Percentiles rank a stretch among this genome's conserved stretches.
phyloP scores from a whole-genome alignment of 37 sponge, comb jelly and placozoan species.

The Axinella damicornis region DNA sequence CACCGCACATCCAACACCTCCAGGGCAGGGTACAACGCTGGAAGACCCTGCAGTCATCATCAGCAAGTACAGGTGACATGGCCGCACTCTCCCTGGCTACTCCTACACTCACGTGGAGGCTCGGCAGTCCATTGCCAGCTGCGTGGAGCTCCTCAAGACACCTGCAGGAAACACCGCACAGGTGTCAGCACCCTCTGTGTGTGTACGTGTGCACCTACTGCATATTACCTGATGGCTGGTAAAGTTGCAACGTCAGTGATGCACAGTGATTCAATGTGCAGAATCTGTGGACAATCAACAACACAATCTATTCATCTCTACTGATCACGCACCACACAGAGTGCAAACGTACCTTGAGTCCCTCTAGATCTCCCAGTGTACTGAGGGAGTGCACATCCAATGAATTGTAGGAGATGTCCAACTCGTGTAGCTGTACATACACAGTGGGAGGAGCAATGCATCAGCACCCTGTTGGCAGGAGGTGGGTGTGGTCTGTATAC shows the following conservation, averaged over 20 bases:
- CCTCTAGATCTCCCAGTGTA: neutral
- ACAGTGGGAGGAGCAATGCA: neutral
- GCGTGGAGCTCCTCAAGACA: slow-evolving; percentile 20
- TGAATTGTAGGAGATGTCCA: slow-evolving; percentile 28
- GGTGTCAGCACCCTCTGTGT: neutral
- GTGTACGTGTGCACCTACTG: too few relatives aligned
- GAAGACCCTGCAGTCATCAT: neutral
- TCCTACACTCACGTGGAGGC: neutral
- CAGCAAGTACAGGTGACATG: too few relatives aligned
- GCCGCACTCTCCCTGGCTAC: too few relatives aligned
- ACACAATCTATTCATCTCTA: neutral
- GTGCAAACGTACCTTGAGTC: neutral
- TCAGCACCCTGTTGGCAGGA: too few relatives aligned
- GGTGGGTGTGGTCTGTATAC: neutral
- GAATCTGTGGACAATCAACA: neutral
- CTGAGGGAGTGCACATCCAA: neutral
- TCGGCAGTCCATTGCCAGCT: neutral
- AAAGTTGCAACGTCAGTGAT: neutral
- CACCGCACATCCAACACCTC: slow-evolving; percentile 29
- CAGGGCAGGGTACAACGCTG: slow-evolving; percentile 1
- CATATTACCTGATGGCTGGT: neutral
- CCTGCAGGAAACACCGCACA: neutral
- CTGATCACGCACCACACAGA: neutral
- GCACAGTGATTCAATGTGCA: neutral
- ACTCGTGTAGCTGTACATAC: slow-evolving; percentile 19